Conservation (phyloP, 2,113 vertebrate species). For the Ellobius talpinus region DNA sequence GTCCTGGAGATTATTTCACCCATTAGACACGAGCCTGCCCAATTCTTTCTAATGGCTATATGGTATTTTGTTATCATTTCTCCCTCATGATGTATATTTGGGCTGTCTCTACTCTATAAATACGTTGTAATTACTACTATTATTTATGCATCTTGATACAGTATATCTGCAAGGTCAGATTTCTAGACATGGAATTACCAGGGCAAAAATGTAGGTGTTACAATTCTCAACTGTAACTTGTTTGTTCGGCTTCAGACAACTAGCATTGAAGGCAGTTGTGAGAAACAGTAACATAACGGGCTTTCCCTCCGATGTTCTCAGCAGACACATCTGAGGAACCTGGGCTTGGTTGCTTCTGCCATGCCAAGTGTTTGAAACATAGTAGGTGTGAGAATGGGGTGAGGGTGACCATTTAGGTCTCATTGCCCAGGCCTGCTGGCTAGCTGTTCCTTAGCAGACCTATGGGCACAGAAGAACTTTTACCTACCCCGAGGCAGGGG, state of each 20-base stretch:
- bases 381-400: constrained; percentile 7
- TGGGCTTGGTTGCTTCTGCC: background rate
- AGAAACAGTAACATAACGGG: background rate
- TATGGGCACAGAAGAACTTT: background rate
- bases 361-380: background rate
- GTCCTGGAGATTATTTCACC: background rate
- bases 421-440: background rate
- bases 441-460: background rate
- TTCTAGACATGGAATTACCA: constrained; percentile 14
- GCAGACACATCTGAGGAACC: background rate
- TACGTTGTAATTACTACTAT: background rate
- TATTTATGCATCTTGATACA: background rate
- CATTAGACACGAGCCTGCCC: background rate
- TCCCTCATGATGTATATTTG: background rate
- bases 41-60: constrained; percentile 14
- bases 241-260: background rate
- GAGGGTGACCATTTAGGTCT: background rate
- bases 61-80: background rate
- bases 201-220: background rate
- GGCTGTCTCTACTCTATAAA: background rate
- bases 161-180: background rate
- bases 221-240: background rate
- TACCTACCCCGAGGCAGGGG: background rate
- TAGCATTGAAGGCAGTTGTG: background rate
- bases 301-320: fast-evolving